A percentile compares a stretch with the other conserved stretches of the same genome.
phyloP scores from a whole-genome alignment of 2,797 vertebrate genomes.

The Acrossocheilus fasciatus region DNA sequence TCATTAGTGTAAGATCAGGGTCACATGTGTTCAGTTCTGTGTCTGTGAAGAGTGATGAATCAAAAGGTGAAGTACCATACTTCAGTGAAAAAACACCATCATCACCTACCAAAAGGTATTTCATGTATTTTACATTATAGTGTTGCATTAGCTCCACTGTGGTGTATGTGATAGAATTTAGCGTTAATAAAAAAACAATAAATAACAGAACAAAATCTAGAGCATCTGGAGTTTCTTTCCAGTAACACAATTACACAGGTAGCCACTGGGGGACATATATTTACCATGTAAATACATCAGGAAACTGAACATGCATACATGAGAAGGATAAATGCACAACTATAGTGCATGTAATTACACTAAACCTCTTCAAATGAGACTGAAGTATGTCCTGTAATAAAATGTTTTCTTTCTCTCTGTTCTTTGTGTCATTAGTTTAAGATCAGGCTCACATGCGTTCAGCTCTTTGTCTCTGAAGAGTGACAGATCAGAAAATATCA shows the following conservation, averaged over 20 bases:
- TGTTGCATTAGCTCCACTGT: background rate
- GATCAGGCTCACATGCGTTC: background rate
- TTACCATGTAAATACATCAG: background rate
- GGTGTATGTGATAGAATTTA: no score
- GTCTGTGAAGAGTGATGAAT: background rate
- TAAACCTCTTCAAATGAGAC: background rate
- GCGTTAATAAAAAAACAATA: no score
- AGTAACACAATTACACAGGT: background rate
- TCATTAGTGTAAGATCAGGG: background rate
- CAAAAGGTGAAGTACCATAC: no score
- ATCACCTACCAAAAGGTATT: slow-evolving; percentile 14
- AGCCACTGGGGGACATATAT: background rate
- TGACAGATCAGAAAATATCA: no score
- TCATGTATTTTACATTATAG: background rate
- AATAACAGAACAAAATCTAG: background rate
- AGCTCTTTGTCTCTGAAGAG: background rate
- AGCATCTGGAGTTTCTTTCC: background rate
- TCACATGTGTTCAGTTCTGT: background rate
- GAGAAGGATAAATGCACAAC: background rate
- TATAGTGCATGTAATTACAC: background rate
- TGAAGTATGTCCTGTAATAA: background rate
- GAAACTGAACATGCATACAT: background rate
- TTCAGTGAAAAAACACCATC: background rate
- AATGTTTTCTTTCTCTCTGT: background rate
- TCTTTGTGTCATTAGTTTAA: background rate